Evolutionary conservation across 2,797 vertebrate genomes (phyloP), one percentile per base, ranked within the genome.

Genomic region (Centropyge bicolor): DNA sequence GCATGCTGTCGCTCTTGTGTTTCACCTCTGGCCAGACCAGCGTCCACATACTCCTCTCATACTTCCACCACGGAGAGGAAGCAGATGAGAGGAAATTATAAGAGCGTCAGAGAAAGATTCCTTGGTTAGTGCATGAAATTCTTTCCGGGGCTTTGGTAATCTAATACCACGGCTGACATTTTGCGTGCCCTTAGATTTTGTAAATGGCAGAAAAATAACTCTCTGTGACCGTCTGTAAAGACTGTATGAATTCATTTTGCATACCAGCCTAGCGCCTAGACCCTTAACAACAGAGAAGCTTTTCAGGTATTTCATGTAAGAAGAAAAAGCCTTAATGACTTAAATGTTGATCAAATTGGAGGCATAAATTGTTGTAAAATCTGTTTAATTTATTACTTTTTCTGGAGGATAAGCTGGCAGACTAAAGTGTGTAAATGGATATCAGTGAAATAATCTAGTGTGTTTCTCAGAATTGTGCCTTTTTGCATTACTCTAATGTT

Each of bases 131-230:
- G 90, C 89, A 88, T 90, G 83, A 90, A 92, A 94, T 93, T 92
- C 83, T 85, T 92, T 93, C 89, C 84, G 88, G 84, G 67, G 55
- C 87, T 86, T 77, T 66, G 77, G 82, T 92, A 90, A 93, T 94
- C 86, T 88, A 92, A 93, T 94, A 90, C 89, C 88, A 88, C 63
- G 73, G 87, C 92, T 94, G 94, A 94, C 93, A 91, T 94, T 94
- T 94, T 81, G 82, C 78, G 45, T 85, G 83, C 82, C 78, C 89
- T 93, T 90, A 90, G 87, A 88, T 91, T 92, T 87, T 86, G 78
- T 82, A 91, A 92, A 91, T 89, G 86, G 91, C 86, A 81, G 67
- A 73, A 86, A 87, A 90, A 91, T 82, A 89, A 86, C 82, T 84
- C 61, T 24, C 71, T 74, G 72, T 86, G 90, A 87, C 85, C 78